Evolutionary conservation across 92 coral and sea anemone genomes (phyloP).

Genomic region (Micromussa lordhowensis): DNA sequence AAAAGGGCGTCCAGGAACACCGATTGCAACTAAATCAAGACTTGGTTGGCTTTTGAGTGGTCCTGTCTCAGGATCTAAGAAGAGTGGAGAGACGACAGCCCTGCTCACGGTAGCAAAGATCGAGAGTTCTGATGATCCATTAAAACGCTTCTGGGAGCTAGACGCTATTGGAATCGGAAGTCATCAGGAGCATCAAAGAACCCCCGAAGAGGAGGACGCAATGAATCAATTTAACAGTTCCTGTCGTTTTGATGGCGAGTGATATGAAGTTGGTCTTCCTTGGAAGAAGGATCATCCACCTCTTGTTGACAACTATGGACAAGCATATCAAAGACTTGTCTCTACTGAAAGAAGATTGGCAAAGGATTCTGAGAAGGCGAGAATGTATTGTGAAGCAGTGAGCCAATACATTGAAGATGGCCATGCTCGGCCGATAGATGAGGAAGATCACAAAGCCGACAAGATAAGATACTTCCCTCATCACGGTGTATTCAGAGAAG

Average conservation of each 20-base stretch:
- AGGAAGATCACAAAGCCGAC: constrained; percentile 20
- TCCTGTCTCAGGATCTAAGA: background rate
- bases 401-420: constrained; percentile 29
- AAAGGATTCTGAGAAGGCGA: constrained; percentile 12
- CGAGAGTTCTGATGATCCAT: background rate
- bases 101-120: constrained; percentile 1
- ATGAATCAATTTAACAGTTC: constrained; percentile 28
- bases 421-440: constrained; percentile 18
- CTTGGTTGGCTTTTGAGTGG: constrained; percentile 38
- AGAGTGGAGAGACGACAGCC: background rate
- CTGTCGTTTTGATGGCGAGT: background rate
- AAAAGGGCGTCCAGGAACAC: constrained; percentile 25
- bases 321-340: constrained; percentile 22
- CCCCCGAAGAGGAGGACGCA: constrained; percentile 36
- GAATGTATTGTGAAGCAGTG: constrained; percentile 49
- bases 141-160: constrained; percentile 49
- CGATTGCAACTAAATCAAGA: constrained; percentile 11
- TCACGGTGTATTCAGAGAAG: constrained; percentile 30
- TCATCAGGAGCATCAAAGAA: background rate
- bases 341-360: constrained; percentile 11
- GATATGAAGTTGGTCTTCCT: constrained; percentile 28
- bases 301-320: constrained; percentile 27
- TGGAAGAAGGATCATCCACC: constrained; percentile 32
- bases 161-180: constrained; percentile 42
- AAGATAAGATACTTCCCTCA: constrained; percentile 38